Conservation (phyloP, 2,797 vertebrate species). For the Gallirallus australis region DNA sequence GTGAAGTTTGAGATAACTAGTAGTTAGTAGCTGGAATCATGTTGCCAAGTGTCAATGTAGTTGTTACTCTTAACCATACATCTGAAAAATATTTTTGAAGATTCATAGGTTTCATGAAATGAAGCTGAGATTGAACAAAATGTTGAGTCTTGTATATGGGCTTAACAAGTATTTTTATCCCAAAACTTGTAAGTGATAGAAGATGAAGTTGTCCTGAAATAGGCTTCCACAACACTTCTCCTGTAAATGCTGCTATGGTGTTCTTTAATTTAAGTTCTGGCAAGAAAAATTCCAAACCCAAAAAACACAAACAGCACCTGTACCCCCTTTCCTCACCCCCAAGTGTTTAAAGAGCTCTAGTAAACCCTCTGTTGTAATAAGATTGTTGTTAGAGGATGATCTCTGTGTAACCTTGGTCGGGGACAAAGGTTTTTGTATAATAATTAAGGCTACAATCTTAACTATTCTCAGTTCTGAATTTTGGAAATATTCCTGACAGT, state of each 20-base stretch:
- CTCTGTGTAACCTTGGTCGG: neutral
- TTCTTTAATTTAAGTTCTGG: neutral
- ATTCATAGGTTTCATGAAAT: neutral
- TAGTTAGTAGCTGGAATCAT: neutral
- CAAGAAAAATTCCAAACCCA: neutral
- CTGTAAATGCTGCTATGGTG: neutral
- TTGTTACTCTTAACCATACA: neutral
- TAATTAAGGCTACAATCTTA: neutral
- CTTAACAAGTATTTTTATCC: neutral
- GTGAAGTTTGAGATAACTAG: neutral
- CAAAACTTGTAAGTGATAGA: neutral
- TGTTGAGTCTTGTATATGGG: neutral
- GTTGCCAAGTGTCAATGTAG: neutral
- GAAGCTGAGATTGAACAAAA: neutral
- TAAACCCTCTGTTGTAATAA: neutral
- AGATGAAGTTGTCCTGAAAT: neutral
- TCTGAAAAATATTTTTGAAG: neutral
- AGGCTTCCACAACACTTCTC: neutral
- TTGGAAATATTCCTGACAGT: neutral
- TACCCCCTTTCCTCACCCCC: no score
- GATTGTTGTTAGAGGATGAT: neutral
- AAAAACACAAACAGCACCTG: neutral
- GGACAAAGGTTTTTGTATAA: neutral
- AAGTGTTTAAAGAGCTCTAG: neutral
- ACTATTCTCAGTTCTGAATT: neutral